phyloP scores from a whole-genome alignment of 1,140 invertebrate genomes.

The Pteromalus puparum region DNA sequence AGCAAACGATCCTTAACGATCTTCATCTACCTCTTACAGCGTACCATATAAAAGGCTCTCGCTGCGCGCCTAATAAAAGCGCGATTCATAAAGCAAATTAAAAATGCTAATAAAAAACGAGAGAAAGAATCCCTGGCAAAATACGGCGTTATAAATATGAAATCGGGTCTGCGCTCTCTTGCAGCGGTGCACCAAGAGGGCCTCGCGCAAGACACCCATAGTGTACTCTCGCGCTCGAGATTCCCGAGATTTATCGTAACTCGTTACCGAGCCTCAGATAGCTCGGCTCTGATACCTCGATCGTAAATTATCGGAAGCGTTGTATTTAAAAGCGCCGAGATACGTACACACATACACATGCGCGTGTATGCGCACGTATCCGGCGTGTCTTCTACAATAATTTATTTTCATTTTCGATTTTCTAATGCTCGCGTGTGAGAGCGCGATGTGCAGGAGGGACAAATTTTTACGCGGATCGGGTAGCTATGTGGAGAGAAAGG shows the following conservation, averaged over 20 bases:
- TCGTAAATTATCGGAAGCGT: constrained; percentile 51
- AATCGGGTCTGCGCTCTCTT: constrained; percentile 3
- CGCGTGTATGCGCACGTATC: neutral
- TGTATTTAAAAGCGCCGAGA: constrained; percentile 35
- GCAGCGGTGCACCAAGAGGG: neutral
- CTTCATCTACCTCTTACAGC: too few relatives aligned
- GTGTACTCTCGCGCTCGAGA: constrained; percentile 1
- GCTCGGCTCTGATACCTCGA: constrained; percentile 48
- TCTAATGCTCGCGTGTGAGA: neutral
- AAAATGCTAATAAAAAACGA: neutral
- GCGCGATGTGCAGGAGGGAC: neutral
- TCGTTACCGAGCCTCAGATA: constrained; percentile 44
- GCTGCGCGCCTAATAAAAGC: neutral
- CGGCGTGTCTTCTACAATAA: neutral
- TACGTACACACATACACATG: neutral
- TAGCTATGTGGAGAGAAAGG: too few relatives aligned
- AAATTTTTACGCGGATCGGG: neutral
- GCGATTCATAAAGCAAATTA: neutral
- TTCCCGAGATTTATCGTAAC: constrained; percentile 49
- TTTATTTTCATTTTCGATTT: constrained; percentile 17
- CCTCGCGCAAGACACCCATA: neutral
- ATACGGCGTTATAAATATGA: constrained; percentile 24
- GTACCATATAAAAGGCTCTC: too few relatives aligned
- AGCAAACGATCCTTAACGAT: too few relatives aligned
- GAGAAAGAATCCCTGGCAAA: neutral